Base-by-base conservation (phyloP, 2,888 invertebrate genomes). In the Keiferia lycopersicella region DNA sequence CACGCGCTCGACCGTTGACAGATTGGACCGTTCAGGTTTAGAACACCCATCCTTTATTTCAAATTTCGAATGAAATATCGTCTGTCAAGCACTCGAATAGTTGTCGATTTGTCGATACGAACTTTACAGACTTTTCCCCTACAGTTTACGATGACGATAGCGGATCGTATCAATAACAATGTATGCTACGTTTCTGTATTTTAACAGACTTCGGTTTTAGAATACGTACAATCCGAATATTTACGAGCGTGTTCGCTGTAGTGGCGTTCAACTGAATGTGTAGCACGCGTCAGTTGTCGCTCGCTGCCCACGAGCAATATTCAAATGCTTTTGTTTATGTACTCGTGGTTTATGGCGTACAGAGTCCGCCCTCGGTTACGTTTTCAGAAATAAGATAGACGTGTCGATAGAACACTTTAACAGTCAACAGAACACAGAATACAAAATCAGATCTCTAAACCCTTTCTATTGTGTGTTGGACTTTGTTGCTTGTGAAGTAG, bases 1-100 rank as follows among this genome's bases (percentile, higher is more conserved):
- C 86, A 77, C 87, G 87, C 88, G 84, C 83, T 84, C 86, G 78
- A 80, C 88, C 87, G 91, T 90, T 90, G 91, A 91, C 90, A 89
- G 89, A 91, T 91, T 88, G 87, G 88, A 83, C 80, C 79, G 79
- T 85, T 87, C 88, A 89, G 84, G 87, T 87, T 84, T 90, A 89
- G 91, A 88, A 82, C 75, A 72, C 71, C 76, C 80, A 82, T 87
- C 82, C 84, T 89, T 89, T 88, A 88, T 88, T 88, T 84, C 78
- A 81, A 77, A 80, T 80, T 76, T 79, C 71, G 79, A 82, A 88
- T 90, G 88, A 89, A 87, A 84, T 86, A 89, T 89, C 76, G 81
- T 74, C 80, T 82, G 81, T 82, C 83, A 80, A 86, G 84, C 16
- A 51, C 81, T 79, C 76, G 73, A 39, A 51, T 51, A 22, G 51